Evolutionary conservation across 2,797 vertebrate genomes (phyloP).

Genomic region (Phataginus tetradactyla): DNA sequence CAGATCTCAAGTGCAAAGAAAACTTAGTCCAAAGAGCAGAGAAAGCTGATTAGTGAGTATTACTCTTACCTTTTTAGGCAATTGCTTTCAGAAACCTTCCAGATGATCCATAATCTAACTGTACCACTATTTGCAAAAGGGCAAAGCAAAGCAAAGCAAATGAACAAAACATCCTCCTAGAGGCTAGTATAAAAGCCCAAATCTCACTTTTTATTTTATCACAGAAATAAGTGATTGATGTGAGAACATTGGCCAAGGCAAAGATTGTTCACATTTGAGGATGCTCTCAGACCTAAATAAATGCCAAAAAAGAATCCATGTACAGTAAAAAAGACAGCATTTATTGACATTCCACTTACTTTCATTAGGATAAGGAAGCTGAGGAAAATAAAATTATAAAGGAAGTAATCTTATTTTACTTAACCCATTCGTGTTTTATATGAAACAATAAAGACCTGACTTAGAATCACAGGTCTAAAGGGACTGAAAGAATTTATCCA

Average conservation of each 20-base stretch:
- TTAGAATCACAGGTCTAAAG: constrained; percentile 5
- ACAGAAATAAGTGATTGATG: neutral
- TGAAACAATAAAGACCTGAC: constrained; percentile 50
- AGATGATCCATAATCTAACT: neutral
- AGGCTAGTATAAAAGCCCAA: neutral
- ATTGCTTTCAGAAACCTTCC: neutral
- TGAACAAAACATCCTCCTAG: neutral
- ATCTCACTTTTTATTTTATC: constrained; percentile 30
- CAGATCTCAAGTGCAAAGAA: neutral
- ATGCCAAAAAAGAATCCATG: neutral
- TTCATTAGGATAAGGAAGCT: constrained; percentile 29
- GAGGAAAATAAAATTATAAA: constrained; percentile 49
- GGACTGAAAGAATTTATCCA: neutral
- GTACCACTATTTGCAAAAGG: neutral
- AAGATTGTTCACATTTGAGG: neutral
- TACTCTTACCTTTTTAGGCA: neutral
- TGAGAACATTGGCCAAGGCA: neutral
- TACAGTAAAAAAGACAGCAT: neutral
- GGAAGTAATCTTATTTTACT: constrained; percentile 43
- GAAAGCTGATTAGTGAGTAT: neutral
- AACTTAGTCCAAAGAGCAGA: neutral
- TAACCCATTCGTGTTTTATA: constrained; percentile 52
- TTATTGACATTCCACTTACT: constrained; percentile 69
- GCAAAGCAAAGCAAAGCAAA: neutral
- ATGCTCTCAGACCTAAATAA: constrained; percentile 21